These are phyloP conservation scores for Cinclus cinclus DNA, from an alignment of 2,113 vertebrate species.

Conservation along the genomic window DNA sequence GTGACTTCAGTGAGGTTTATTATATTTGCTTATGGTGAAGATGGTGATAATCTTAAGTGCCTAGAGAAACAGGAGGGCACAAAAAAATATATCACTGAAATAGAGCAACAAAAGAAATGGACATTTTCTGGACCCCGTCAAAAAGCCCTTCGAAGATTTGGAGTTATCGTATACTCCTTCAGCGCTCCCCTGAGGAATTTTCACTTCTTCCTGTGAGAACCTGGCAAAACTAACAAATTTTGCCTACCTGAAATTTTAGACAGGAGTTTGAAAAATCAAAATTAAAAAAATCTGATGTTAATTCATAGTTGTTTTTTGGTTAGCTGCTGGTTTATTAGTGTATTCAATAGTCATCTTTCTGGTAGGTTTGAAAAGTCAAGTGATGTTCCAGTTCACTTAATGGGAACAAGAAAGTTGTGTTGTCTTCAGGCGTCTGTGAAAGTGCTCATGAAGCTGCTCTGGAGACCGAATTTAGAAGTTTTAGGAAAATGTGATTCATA, in stretches of 20 bases:
- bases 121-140: not conserved
- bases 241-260: not conserved
- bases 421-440: not conserved
- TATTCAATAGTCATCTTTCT: not conserved
- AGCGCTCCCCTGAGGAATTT: not conserved
- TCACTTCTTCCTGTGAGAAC: not conserved
- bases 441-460: not conserved
- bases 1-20: not conserved
- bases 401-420: rapidly evolving
- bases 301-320: not conserved
- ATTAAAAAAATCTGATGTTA: not conserved
- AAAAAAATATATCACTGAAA: not conserved
- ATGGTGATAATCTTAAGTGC: not conserved
- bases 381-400: not conserved
- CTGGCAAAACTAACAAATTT: not conserved
- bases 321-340: not conserved
- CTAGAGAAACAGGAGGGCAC: not conserved
- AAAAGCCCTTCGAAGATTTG: not conserved
- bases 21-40: not conserved
- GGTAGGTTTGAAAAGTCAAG: not conserved
- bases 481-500: not conserved
- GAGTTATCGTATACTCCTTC: not conserved
- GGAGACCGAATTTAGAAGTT: not conserved
- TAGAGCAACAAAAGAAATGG: not conserved
- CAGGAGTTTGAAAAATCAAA: not conserved